Base-by-base conservation (phyloP, 2,113 vertebrate genomes). In the Alosa alosa region DNA sequence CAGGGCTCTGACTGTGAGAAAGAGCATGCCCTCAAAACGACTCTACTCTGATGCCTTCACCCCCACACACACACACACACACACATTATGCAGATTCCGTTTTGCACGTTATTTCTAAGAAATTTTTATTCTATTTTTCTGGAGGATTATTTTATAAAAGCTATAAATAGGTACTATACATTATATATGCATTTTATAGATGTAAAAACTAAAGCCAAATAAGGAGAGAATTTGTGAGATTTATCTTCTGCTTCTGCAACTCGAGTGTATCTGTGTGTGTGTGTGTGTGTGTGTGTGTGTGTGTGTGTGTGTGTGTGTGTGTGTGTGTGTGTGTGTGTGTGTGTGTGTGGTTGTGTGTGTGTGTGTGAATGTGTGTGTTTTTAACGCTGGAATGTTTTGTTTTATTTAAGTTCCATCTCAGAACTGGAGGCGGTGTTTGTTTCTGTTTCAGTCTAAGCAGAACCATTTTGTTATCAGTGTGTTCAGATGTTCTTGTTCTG, bases 41-140 rank as follows among this genome's bases (percentile, higher is more conserved):
- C 92, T 86, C 92, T 94, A 92, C 93, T 94, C 92, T 97, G 93
- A 96, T 68, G 22, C 90, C 89, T 89, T 82, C 89, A 7, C 36
- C 68, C 15, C 39, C 31, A 31, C 31, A 31, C 31, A 31, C 31
- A 31, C 31, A 31, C 31, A 64, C 60, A 68, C 20, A 68, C 60
- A 68, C 72, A 78, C 20, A 6, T 93, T 93, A 94, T 93, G 91
- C 93, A 86, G 90, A 92, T 94, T 94, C 91, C 92, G 93, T 90
- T 97, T 97, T 97, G 96, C 96, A 98, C 96, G 96, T 91, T 94
- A 92, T 93, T 92, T 93, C 92, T 95, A 91, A 95, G 44, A 88
- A 94, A 90, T 92, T 20, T 93, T 93, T 94, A 94, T 94, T 96
- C 75, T 94, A 94, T 94, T 93, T 92, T 95, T 96, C 92, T 91